phyloP scores from a whole-genome alignment of 37 sponge, comb jelly and placozoan species.

The Theonella swinhoei region DNA sequence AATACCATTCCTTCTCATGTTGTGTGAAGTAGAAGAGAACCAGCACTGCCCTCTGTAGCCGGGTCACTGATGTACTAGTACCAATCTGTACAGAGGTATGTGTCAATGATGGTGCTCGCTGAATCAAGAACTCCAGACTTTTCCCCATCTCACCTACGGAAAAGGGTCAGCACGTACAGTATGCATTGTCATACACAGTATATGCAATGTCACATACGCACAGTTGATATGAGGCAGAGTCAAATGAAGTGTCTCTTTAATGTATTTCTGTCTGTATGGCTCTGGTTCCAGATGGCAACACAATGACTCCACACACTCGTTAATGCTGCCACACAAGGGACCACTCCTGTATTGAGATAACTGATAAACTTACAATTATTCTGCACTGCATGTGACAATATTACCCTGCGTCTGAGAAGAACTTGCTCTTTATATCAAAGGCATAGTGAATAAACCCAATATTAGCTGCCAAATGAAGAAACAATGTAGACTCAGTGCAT shows the following conservation, averaged over 20 bases:
- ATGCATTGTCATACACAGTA: not conserved
- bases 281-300: constrained; percentile 22
- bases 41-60: constrained; percentile 26
- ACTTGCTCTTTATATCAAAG: constrained; percentile 21
- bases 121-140: constrained; percentile 32
- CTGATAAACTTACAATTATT: no score
- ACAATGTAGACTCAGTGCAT: not conserved
- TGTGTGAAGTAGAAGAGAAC: constrained; percentile 2
- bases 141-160: constrained; percentile 25
- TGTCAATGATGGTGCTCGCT: constrained; percentile 19
- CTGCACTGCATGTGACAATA: no score
- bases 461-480: not conserved
- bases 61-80: not conserved
- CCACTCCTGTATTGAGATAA: not conserved
- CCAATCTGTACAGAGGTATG: no score
- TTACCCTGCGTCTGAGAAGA: not conserved
- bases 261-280: not conserved
- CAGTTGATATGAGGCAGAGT: constrained; percentile 42
- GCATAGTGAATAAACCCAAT: constrained; percentile 16
- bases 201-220: not conserved
- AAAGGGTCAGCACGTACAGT: not conserved
- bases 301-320: constrained; percentile 30
- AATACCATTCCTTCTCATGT: constrained; percentile 10
- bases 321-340: constrained; percentile 1
- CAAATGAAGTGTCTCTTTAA: constrained; percentile 22